Percentiles rank a stretch among this genome's conserved stretches.
These are phyloP conservation scores for Paedocypris sp. DNA, from an alignment of 2,113 vertebrate genomes.

Conservation along the genomic window DNA sequence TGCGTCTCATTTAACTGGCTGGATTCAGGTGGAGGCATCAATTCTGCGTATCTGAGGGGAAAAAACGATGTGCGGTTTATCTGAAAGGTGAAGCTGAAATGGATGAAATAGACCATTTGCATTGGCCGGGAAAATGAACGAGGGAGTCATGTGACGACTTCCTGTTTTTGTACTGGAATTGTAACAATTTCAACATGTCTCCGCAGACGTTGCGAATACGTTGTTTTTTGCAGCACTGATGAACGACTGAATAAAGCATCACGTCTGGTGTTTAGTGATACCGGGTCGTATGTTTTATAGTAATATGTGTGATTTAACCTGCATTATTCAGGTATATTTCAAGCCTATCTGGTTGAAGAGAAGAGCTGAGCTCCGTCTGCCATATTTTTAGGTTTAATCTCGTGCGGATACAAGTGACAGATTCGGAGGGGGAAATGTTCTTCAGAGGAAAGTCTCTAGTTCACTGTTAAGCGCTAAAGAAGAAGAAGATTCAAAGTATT, in stretches of 20 bases:
- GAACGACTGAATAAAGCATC: neutral
- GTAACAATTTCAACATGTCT: neutral
- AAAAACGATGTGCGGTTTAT: slow-evolving; percentile 3
- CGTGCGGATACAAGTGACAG: slow-evolving; percentile 1
- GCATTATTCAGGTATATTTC: neutral
- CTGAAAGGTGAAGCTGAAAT: neutral
- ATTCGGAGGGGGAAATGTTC: neutral
- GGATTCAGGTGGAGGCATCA: neutral
- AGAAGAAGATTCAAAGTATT: slow-evolving; percentile 9
- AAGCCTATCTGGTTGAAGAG: neutral
- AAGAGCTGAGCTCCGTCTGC: neutral
- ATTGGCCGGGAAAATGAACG: slow-evolving; percentile 6
- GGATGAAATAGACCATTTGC: neutral
- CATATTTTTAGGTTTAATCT: neutral
- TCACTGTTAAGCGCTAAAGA: slow-evolving; percentile 8
- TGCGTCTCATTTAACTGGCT: slow-evolving; percentile 23
- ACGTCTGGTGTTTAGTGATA: neutral
- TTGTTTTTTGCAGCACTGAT: neutral
- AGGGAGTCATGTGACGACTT: neutral
- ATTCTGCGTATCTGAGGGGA: slow-evolving; percentile 9
- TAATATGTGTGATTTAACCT: neutral
- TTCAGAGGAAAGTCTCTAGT: neutral
- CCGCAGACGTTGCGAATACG: neutral
- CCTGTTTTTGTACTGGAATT: neutral
- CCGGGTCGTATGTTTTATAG: neutral